Conservation (phyloP, 2,888 invertebrate genomes). For the Geotrupes spiniger region DNA sequence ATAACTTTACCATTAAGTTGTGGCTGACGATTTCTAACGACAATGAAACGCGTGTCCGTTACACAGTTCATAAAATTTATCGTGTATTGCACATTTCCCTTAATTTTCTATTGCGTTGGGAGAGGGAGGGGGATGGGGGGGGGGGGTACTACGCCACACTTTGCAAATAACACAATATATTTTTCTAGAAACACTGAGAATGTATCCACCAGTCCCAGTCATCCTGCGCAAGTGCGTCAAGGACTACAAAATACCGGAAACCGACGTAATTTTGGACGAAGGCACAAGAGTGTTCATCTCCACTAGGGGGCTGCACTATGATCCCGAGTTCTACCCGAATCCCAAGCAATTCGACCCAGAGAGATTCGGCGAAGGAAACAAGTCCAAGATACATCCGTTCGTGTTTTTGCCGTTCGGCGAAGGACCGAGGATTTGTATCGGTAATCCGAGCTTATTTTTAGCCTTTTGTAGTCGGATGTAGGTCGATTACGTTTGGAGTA, state of each 20-base stretch:
- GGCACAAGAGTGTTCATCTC: constrained; percentile 34
- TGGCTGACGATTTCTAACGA: too few relatives aligned
- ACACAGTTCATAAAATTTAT: too few relatives aligned
- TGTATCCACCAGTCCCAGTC: constrained; percentile 40
- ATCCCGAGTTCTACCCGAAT: constrained; percentile 39
- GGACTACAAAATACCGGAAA: constrained; percentile 32
- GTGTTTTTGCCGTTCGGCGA: constrained; percentile 36
- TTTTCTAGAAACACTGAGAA: constrained; percentile 43
- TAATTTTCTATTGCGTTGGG: constrained; percentile 16
- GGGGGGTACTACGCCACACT: too few relatives aligned
- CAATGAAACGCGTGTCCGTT: too few relatives aligned
- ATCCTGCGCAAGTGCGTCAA: constrained; percentile 34
- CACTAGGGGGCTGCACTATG: constrained; percentile 38
- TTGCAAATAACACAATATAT: too few relatives aligned
- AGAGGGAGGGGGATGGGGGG: too few relatives aligned
- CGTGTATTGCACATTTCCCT: too few relatives aligned
- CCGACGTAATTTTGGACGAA: constrained; percentile 27
- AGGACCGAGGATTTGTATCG: constrained; percentile 26
- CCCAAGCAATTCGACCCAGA: constrained; percentile 44
- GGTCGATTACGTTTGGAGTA: too few relatives aligned
- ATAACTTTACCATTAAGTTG: too few relatives aligned
- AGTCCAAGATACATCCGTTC: constrained; percentile 28
- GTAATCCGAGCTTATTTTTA: too few relatives aligned
- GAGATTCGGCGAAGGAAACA: constrained; percentile 38
- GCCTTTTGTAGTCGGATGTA: too few relatives aligned